Evolutionary conservation across 2,888 invertebrate species (phyloP).

Genomic region (Corbicula japonica): DNA sequence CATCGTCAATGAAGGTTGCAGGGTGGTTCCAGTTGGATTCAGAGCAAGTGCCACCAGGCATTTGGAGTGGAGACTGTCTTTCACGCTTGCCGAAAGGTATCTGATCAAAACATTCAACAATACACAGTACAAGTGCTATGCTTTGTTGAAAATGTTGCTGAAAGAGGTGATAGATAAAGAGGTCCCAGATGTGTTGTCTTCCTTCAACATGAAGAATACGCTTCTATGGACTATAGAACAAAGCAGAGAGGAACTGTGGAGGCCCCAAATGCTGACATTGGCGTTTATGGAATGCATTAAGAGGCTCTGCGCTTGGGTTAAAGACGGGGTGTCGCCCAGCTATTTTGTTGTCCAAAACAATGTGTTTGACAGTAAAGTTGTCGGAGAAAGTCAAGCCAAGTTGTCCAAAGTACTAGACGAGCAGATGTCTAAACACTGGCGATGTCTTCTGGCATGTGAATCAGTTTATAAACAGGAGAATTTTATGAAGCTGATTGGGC

Average conservation of each 20-base stretch:
- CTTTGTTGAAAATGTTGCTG: slow-evolving; percentile 39
- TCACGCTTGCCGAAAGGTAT: slow-evolving; percentile 33
- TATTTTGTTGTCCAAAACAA: slow-evolving; percentile 18
- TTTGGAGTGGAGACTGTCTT: slow-evolving; percentile 48
- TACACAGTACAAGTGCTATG: slow-evolving; percentile 39
- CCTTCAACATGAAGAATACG: slow-evolving; percentile 23
- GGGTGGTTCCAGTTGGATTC: slow-evolving; percentile 43
- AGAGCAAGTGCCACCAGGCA: slow-evolving; percentile 5
- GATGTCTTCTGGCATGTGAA: slow-evolving; percentile 16
- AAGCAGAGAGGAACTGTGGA: slow-evolving; percentile 2
- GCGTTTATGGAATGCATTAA: slow-evolving; percentile 13
- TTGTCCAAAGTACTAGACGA: slow-evolving; percentile 1
- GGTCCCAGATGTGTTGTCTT: slow-evolving; percentile 10
- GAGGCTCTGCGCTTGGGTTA: neutral
- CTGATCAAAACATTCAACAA: slow-evolving; percentile 43
- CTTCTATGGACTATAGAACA: slow-evolving; percentile 29
- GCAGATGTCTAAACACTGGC: slow-evolving; percentile 13
- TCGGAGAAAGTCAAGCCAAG: slow-evolving; percentile 4
- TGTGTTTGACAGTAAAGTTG: slow-evolving; percentile 16
- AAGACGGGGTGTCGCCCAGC: slow-evolving; percentile 10
- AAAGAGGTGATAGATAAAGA: slow-evolving; percentile 28
- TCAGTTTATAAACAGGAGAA: slow-evolving; percentile 6
- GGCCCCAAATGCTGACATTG: neutral
- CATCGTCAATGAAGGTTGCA: slow-evolving; percentile 29
- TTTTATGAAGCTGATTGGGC: slow-evolving; percentile 2